phyloP scores from a whole-genome alignment of 2,113 vertebrate genomes.

The Mormyrus iriodes region DNA sequence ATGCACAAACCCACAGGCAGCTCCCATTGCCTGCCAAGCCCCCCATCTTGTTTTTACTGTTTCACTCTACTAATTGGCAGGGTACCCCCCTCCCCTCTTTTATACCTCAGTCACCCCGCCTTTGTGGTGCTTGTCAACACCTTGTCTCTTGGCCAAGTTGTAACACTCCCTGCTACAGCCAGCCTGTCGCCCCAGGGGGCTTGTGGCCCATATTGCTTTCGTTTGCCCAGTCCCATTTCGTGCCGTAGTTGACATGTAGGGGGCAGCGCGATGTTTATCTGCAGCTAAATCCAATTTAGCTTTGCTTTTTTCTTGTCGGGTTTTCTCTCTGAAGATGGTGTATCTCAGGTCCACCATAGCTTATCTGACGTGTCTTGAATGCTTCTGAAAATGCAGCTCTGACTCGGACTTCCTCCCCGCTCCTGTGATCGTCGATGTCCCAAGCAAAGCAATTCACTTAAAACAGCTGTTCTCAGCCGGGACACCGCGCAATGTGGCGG shows the following conservation, averaged over 20 bases:
- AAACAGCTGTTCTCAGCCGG: slow-evolving; percentile 39
- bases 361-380: slow-evolving; percentile 31
- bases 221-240: not conserved
- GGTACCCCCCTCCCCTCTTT: not conserved
- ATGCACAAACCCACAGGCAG: not conserved
- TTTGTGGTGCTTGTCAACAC: slow-evolving; percentile 1
- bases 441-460: slow-evolving; percentile 36
- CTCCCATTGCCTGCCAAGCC: not conserved
- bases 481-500: not conserved
- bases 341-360: slow-evolving; percentile 32
- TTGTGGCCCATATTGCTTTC: not conserved
- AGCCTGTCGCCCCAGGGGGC: not conserved
- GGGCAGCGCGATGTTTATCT: not conserved
- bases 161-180: not conserved
- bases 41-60: not conserved
- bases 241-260: not conserved
- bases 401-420: not conserved
- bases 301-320: not conserved
- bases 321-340: not conserved
- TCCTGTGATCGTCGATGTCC: not conserved
- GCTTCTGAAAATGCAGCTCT: not conserved
- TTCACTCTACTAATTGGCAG: not conserved
- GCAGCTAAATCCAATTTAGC: not conserved
- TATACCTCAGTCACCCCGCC: not conserved
- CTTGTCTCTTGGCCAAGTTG: not conserved